Conservation (phyloP, 2,888 invertebrate genomes). For the Trachelus tabidus region DNA sequence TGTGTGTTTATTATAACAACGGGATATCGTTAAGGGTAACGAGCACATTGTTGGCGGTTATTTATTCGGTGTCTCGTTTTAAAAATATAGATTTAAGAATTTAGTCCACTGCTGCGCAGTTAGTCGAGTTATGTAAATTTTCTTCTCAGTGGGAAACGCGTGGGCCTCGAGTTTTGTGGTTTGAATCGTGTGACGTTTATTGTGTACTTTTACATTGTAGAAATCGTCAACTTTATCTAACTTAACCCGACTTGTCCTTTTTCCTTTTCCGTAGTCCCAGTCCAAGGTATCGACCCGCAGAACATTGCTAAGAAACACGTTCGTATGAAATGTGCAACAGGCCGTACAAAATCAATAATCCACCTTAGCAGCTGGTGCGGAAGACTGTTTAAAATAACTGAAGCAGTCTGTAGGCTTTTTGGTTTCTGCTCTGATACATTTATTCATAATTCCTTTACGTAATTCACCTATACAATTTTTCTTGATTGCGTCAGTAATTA, state of each 20-base stretch:
- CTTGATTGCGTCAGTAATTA: neutral
- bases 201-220: neutral
- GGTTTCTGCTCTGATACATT: neutral
- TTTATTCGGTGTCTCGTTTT: neutral
- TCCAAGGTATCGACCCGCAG: neutral
- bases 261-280: neutral
- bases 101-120: neutral
- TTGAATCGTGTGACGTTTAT: neutral
- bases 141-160: neutral
- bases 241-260: neutral
- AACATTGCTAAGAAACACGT: neutral
- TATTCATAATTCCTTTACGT: neutral
- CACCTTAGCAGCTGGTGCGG: neutral
- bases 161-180: neutral
- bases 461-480: neutral
- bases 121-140: neutral
- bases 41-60: neutral
- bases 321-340: neutral
- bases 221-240: neutral
- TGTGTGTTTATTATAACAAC: too few species aligned
- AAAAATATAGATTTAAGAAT: neutral
- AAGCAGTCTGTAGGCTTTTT: neutral
- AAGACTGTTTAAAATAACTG: neutral
- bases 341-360: neutral
- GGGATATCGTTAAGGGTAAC: neutral